Base-by-base conservation (phyloP, 2,888 invertebrate genomes). In the Stenodera caucasica region DNA sequence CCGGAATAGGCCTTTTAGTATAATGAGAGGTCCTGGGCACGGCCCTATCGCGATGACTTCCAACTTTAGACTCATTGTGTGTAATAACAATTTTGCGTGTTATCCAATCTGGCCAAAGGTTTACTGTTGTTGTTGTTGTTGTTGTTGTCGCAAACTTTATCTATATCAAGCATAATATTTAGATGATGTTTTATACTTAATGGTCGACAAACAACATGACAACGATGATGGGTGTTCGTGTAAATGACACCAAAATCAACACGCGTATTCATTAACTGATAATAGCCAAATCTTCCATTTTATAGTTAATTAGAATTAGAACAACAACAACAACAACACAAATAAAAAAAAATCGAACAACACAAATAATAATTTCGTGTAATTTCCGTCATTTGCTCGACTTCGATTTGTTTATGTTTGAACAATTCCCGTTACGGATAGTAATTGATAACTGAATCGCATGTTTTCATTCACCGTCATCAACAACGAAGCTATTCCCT, bases 31-130 rank as follows among this genome's bases (percentile, higher is more conserved):
- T 65, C 67, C 67, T 67, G 67, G 71, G 71, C 63, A 62, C 37
- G 60, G 60, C 60, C 49, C 55, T 55, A 53, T 2, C 37, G 18
- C 37, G 37, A 40, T 40, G 9, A 40, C 9, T 18, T 40, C 37
- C 37, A 40, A 40, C 37, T 40, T 40, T 40, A 40, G 18, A 40
- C 18, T 18, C 37, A 18, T 37, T 66, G 62, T 67, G 65, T 69
- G 66, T 74, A 75, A 75, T 75, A 75, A 75, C 74, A 73, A 67
- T 74, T 75, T 75, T 70, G 74, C 75, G 72, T 74, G 74, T 68
- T 70, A 70, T 69, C 70, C 69, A 71, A 74, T 72, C 70, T 68
- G 68, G 69, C 69, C 70, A 61, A 70, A 66, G 70, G 71, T 70
- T 63, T 55, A n/a, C n/a, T n/a, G n/a, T n/a, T n/a, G n/a, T n/a